Conservation (phyloP, 2,888 invertebrate species). For the Heliconius aoede region DNA sequence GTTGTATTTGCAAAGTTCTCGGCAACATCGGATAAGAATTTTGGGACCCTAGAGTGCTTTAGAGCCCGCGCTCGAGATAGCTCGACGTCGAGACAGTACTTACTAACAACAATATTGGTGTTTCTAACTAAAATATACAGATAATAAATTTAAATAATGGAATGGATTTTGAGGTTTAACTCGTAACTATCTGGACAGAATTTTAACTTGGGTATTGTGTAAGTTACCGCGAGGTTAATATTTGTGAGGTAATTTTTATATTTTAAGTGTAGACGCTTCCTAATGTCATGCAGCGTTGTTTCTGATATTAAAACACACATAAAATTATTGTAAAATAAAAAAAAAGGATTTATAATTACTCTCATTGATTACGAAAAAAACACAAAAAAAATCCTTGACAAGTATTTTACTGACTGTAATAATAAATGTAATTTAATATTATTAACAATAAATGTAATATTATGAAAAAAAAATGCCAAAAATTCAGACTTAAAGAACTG, state of each 20-base stretch:
- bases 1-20: slow-evolving; percentile 21
- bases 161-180: slow-evolving; percentile 9
- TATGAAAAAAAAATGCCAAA: slow-evolving; percentile 6
- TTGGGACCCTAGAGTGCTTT: slow-evolving; percentile 35
- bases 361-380: too few relatives aligned
- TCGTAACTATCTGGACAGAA: neutral
- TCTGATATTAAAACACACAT: neutral
- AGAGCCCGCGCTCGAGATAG: slow-evolving; percentile 33
- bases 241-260: too few relatives aligned
- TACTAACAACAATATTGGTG: slow-evolving; percentile 21
- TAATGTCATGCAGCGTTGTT: neutral
- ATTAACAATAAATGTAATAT: slow-evolving; percentile 8
- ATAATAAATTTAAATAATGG: slow-evolving; percentile 18
- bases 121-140: slow-evolving; percentile 5
- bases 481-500: slow-evolving; percentile 15
- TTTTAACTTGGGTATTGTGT: neutral
- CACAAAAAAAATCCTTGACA: too few relatives aligned
- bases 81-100: slow-evolving; percentile 22
- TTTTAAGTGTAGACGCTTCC: neutral
- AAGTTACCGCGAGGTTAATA: neutral
- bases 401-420: too few relatives aligned
- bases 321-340: too few relatives aligned
- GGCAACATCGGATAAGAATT: slow-evolving; percentile 19
- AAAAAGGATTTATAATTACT: too few relatives aligned
- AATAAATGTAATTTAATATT: too few relatives aligned